These are phyloP conservation scores for Chrysolina oricalcia DNA, from an alignment of 2,888 invertebrate genomes.

Conservation along the genomic window DNA sequence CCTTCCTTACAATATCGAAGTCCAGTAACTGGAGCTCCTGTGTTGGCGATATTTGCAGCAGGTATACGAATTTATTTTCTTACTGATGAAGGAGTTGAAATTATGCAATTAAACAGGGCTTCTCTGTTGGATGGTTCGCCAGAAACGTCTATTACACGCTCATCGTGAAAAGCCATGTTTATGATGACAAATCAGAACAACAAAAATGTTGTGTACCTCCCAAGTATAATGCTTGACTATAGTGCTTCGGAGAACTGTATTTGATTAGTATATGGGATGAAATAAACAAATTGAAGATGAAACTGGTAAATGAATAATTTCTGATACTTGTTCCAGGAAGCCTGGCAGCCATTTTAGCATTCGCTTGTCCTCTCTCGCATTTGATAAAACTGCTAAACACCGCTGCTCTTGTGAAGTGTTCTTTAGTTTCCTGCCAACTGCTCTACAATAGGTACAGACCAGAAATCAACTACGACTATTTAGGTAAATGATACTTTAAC, in stretches of 20 bases:
- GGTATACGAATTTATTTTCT: constrained; percentile 66
- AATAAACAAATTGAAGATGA: no score
- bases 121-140: neutral
- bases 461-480: constrained; percentile 73
- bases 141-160: neutral
- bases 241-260: no score
- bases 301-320: no score
- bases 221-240: no score
- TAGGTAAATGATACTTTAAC: constrained; percentile 49
- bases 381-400: constrained; percentile 77
- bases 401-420: constrained; percentile 72
- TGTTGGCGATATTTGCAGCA: constrained; percentile 78
- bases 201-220: no score
- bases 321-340: constrained; percentile 72
- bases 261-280: no score
- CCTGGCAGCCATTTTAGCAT: constrained; percentile 77
- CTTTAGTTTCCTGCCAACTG: constrained; percentile 64
- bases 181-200: no score
- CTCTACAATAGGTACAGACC: constrained; percentile 75
- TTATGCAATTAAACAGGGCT: no score
- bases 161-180: no score
- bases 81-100: no score
- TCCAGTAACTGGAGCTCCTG: constrained; percentile 77
- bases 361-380: constrained; percentile 78
- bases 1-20: constrained; percentile 77